phyloP scores from a whole-genome alignment of 2,113 vertebrate genomes.

The Rhinolophus ferrumequinum region DNA sequence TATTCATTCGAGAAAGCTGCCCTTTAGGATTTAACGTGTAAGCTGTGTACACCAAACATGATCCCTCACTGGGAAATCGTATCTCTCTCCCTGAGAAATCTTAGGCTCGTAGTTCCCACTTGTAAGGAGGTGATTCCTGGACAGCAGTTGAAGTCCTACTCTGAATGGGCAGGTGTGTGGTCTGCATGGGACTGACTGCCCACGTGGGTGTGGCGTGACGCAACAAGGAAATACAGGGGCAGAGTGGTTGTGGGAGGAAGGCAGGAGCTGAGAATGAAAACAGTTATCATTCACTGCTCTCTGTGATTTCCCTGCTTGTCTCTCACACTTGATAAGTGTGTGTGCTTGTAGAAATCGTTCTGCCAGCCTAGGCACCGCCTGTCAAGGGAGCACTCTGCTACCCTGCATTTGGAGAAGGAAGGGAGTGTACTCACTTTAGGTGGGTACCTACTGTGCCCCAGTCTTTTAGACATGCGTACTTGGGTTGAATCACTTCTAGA shows the following conservation, averaged over 20 bases:
- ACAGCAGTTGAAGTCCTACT: background rate
- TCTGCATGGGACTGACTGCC: background rate
- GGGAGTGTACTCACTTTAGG: background rate
- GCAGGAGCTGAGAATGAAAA: background rate
- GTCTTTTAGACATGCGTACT: background rate
- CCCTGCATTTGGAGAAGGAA: background rate
- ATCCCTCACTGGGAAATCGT: conserved; percentile 31
- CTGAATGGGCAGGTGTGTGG: conserved; percentile 8
- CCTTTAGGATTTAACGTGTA: conserved; percentile 45
- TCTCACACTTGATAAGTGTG: background rate
- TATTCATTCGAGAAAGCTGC: conserved; percentile 24
- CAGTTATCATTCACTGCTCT: background rate
- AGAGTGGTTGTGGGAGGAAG: background rate
- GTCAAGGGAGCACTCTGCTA: background rate
- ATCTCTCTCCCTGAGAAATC: background rate
- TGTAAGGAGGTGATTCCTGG: conserved; percentile 18
- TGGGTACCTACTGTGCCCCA: background rate
- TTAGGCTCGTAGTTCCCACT: background rate
- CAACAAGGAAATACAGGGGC: background rate
- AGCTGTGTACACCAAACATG: background rate
- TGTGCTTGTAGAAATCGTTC: background rate
- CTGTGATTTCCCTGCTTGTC: background rate
- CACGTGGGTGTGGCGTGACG: background rate
- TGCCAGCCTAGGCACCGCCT: background rate
- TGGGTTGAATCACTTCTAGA: background rate